These are phyloP conservation scores for Agonopterix alstromeriana DNA, from an alignment of 2,888 invertebrate genomes.

Conservation along the genomic window DNA sequence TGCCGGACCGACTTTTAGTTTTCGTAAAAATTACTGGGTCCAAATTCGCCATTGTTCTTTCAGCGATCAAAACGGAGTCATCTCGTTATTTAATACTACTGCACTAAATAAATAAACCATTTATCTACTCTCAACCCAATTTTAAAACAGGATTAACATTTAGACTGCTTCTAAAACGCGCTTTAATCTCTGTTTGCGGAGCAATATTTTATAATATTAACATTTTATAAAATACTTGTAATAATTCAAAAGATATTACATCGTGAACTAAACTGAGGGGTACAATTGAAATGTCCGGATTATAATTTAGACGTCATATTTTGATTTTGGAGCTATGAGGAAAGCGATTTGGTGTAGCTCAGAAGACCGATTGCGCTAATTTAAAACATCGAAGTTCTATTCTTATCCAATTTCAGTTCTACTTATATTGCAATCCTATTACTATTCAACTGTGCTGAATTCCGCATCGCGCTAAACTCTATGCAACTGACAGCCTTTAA, in stretches of 20 bases:
- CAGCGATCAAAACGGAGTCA: no score
- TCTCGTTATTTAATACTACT: no score
- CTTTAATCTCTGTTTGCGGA: constrained; percentile 36
- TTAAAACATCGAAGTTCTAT: no score
- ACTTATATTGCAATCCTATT: no score
- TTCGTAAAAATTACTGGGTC: no score
- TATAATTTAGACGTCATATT: constrained; percentile 44
- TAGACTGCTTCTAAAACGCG: constrained; percentile 3
- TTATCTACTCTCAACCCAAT: neutral
- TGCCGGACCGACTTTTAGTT: no score
- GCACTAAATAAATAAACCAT: neutral
- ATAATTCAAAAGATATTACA: constrained; percentile 66
- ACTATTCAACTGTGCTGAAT: no score
- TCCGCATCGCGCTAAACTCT: no score
- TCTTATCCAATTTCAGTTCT: no score
- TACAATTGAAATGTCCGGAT: constrained; percentile 50
- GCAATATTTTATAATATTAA: constrained; percentile 64
- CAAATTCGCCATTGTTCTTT: no score
- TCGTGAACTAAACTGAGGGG: constrained; percentile 34
- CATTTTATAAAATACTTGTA: constrained; percentile 51
- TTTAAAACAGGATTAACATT: neutral
- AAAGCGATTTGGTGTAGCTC: neutral
- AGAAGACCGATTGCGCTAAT: no score
- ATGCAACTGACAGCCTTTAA: no score
- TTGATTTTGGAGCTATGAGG: constrained; percentile 21